Evolutionary conservation across 2,888 invertebrate species (phyloP).

Genomic region (Epistrophe eligans): DNA sequence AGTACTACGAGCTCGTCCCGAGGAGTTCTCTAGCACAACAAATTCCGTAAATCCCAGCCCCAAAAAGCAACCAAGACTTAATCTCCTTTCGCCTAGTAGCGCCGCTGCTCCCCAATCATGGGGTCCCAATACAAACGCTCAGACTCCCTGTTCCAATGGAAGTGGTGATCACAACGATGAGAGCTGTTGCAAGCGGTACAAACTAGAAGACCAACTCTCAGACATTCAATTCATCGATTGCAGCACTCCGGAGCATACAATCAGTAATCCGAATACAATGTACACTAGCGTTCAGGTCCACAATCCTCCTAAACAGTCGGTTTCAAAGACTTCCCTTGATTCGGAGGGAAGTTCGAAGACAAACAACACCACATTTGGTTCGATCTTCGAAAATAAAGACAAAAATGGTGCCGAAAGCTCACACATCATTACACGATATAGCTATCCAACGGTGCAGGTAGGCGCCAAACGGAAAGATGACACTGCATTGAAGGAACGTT

Average conservation of each 20-base stretch:
- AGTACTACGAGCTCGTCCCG: conserved; percentile 85
- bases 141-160: conserved; percentile 53
- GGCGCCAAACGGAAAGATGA: conserved; percentile 82
- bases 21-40: conserved; percentile 85
- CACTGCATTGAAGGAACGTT: conserved; percentile 81
- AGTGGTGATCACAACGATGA: conserved; percentile 82
- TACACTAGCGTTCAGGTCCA: conserved; percentile 83
- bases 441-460: conserved; percentile 83
- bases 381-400: conserved; percentile 76
- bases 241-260: conserved; percentile 88
- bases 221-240: conserved; percentile 93
- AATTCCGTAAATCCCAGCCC: conserved; percentile 87
- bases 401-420: conserved; percentile 68
- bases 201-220: conserved; percentile 91
- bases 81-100: conserved; percentile 82
- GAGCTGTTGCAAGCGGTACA: conserved; percentile 87
- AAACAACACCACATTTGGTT: conserved; percentile 76
- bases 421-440: conserved; percentile 80
- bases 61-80: conserved; percentile 86
- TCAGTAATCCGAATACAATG: conserved; percentile 80
- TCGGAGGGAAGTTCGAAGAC: conserved; percentile 51
- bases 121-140: conserved; percentile 42
- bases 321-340: conserved; percentile 76
- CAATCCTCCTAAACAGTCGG: conserved; percentile 80
- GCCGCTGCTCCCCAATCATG: conserved; percentile 77